Evolutionary conservation across 2,888 invertebrate genomes (phyloP).

Genomic region (Pyrochroa serraticornis): DNA sequence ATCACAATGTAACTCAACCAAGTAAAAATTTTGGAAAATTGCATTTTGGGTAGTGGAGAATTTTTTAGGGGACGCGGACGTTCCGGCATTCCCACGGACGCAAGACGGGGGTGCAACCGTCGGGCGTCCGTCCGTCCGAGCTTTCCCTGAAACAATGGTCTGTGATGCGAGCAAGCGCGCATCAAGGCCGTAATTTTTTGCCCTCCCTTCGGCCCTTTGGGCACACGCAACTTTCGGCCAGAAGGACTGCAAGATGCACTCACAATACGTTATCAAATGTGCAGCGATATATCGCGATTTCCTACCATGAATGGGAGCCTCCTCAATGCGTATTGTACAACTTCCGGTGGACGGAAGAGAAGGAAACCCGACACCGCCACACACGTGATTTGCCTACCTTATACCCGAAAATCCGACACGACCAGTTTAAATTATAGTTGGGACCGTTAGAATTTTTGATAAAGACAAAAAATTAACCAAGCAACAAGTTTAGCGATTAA

Average conservation of each 20-base stretch:
- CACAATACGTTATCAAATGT: conserved; percentile 8
- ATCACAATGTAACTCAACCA: too few relatives aligned
- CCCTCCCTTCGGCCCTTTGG: too few relatives aligned
- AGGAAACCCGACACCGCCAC: conserved; percentile 49
- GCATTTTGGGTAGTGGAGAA: too few relatives aligned
- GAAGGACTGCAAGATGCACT: conserved; percentile 21
- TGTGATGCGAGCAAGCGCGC: too few relatives aligned
- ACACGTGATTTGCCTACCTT: conserved; percentile 49
- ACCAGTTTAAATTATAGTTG: conserved; percentile 3
- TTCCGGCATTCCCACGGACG: too few relatives aligned
- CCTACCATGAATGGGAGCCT: conserved; percentile 15
- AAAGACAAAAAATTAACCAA: not conserved
- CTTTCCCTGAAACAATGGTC: too few relatives aligned
- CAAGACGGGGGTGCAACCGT: too few relatives aligned
- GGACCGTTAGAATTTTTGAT: not conserved
- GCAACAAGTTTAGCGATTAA: too few relatives aligned
- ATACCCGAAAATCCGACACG: conserved; percentile 17
- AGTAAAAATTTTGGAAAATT: too few relatives aligned
- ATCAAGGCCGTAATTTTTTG: too few relatives aligned
- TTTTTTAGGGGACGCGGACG: too few relatives aligned
- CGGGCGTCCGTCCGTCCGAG: too few relatives aligned
- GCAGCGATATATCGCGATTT: conserved; percentile 20
- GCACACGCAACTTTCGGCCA: not conserved
- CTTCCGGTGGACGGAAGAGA: conserved; percentile 43
- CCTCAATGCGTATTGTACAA: conserved; percentile 31